Conservation (phyloP, 2,113 vertebrate genomes). For the Xyrauchen texanus region DNA sequence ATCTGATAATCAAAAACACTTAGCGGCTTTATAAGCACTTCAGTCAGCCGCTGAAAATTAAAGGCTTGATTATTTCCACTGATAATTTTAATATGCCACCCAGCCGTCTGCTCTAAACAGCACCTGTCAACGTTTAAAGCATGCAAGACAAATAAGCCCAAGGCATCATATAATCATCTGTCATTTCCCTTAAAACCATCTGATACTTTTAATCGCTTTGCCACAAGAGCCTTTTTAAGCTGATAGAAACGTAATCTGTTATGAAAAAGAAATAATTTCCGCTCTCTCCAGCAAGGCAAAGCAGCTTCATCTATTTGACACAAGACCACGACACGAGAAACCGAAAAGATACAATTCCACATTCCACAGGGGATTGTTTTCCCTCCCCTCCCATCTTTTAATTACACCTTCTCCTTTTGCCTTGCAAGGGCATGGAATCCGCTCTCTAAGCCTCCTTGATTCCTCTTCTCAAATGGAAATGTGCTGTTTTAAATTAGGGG, state of each 20-base stretch:
- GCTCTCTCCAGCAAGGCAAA: neutral
- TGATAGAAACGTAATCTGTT: constrained; percentile 2
- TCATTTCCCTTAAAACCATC: neutral
- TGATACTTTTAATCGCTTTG: neutral
- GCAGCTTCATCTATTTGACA: constrained; percentile 1
- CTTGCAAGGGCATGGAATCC: constrained; percentile 67
- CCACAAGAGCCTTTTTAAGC: neutral
- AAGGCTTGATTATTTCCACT: constrained; percentile 11
- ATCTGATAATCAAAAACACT: neutral
- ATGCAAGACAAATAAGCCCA: neutral
- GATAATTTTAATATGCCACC: constrained; percentile 21
- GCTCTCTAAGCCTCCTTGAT: constrained; percentile 31
- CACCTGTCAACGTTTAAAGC: neutral
- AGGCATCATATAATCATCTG: neutral
- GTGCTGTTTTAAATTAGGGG: constrained; percentile 34
- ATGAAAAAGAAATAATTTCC: constrained; percentile 8
- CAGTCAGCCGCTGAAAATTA: neutral
- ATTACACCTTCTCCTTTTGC: constrained; percentile 76
- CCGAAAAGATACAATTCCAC: constrained; percentile 25
- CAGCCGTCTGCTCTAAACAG: neutral
- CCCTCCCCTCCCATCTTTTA: constrained; percentile 64
- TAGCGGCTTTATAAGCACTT: neutral
- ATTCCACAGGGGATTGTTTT: constrained; percentile 48
- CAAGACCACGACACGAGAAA: constrained; percentile 13
- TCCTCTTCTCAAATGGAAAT: constrained; percentile 15